Evolutionary conservation across 2,113 vertebrate genomes (phyloP), one percentile per base, ranked within the genome.

Genomic region (Pelodiscus sinensis): DNA sequence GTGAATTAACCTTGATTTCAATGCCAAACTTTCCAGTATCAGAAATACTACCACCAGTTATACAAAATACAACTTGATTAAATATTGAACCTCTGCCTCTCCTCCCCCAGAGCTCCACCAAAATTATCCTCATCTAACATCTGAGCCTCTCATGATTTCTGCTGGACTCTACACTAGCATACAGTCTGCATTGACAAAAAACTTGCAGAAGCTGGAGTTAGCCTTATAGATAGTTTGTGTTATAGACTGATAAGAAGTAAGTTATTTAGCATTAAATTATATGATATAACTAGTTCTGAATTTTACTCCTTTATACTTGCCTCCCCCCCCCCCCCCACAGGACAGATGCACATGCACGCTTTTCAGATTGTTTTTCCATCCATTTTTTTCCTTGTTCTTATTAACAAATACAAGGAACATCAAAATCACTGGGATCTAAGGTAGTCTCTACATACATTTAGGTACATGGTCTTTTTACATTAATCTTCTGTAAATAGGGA

Each of bases 1-100:
- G 4, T 0, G n/a, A 60, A 19, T 13, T 27, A 29, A 31, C 24
- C 18, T 52, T 0, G 11, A 21, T 68, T 68, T 8, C 65, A n/a
- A 9, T 35, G 9, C 2, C 35, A 10, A 71, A 4, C 9, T 21
- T 15, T 9, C 16, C n/a, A 71, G 21, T 35, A 71, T 71, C n/a
- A 71, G 62, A 71, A 71, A 71, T 71, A 35, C 65, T 21, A 35
- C 65, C 9, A 4, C 65, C 16, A 35, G 21, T 71, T 71, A 35
- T 71, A 71, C 7, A 35, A 68, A 68, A 68, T 68, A 68, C 31
- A n/a, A 71, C 18, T 35, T 21, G 18, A 19, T 71, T 10, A 71
- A 35, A 60, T 24, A 60, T 35, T 35, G 16, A 10, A 21, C 9
- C 8, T 35, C 65, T 71, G 58, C 58, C 25, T 60, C 58, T 10